phyloP scores from a whole-genome alignment of 2,888 invertebrate genomes.

The Sialis fuliginosa region DNA sequence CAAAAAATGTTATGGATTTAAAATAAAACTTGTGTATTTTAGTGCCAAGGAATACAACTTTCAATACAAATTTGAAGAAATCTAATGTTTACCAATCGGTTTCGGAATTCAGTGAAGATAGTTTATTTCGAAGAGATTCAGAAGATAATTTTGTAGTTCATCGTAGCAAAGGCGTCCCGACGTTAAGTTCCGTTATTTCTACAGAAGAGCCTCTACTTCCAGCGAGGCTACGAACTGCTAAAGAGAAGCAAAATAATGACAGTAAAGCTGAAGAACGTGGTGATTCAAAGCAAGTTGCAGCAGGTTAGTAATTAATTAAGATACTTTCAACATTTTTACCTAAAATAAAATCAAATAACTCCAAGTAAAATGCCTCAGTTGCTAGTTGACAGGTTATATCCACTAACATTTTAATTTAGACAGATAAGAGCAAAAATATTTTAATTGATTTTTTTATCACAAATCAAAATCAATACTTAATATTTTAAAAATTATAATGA shows the following conservation, averaged over 20 bases:
- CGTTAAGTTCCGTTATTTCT: slow-evolving; percentile 45
- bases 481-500: no score
- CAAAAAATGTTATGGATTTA: background rate
- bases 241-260: slow-evolving; percentile 43
- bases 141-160: slow-evolving; percentile 69
- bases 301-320: slow-evolving; percentile 23
- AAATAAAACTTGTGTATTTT: slow-evolving; percentile 8
- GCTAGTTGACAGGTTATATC: no score
- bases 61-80: slow-evolving; percentile 24
- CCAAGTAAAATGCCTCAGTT: no score
- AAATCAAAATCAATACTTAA: no score
- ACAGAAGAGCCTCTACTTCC: slow-evolving; percentile 36
- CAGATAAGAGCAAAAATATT: no score
- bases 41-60: slow-evolving; percentile 35
- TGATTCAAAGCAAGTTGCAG: slow-evolving; percentile 25
- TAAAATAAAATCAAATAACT: no score
- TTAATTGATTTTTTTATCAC: no score
- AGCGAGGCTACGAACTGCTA: slow-evolving; percentile 36
- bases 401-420: no score
- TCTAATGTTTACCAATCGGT: slow-evolving; percentile 22
- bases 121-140: slow-evolving; percentile 20
- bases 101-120: slow-evolving; percentile 25
- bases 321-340: no score
- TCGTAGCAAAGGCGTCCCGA: slow-evolving; percentile 60
- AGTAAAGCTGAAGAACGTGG: slow-evolving; percentile 52